Percentiles rank a stretch among this genome's conserved stretches.
These are phyloP conservation scores for Meles meles DNA, from an alignment of 2,113 vertebrate genomes.

Conservation along the genomic window DNA sequence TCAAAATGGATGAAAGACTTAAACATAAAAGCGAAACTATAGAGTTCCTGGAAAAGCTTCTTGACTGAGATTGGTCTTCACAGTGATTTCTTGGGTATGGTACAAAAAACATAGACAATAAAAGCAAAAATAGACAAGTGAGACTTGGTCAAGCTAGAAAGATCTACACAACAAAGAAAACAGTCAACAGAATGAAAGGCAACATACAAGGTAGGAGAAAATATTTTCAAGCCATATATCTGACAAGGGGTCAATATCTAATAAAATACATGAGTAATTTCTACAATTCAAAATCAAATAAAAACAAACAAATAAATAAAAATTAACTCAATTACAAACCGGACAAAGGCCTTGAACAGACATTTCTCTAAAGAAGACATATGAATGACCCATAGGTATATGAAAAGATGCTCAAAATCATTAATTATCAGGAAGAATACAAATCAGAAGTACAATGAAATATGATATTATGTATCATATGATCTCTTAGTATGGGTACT, in stretches of 20 bases:
- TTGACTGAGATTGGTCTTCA: not conserved
- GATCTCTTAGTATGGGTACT: not conserved
- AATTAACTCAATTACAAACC: not conserved
- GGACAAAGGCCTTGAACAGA: not conserved
- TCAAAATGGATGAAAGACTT: not conserved
- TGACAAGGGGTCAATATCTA: not conserved
- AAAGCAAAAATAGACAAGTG: not conserved
- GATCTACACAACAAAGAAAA: not conserved
- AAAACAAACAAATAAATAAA: not conserved
- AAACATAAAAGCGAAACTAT: not conserved
- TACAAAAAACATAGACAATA: not conserved
- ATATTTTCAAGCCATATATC: not conserved
- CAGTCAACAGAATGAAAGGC: not conserved
- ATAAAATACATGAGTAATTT: not conserved
- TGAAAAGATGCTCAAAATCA: not conserved
- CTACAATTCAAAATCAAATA: not conserved
- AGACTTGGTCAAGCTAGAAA: not conserved
- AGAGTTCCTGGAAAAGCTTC: not conserved
- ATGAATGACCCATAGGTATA: not conserved
- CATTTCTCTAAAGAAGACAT: not conserved
- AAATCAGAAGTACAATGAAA: not conserved
- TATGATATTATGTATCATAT: not conserved
- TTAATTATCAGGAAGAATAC: not conserved
- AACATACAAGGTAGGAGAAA: not conserved
- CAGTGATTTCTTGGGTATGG: not conserved